Evolutionary conservation across 2,113 vertebrate species (phyloP), one percentile per base, ranked within the genome.

Genomic region (Lagopus leucura): DNA sequence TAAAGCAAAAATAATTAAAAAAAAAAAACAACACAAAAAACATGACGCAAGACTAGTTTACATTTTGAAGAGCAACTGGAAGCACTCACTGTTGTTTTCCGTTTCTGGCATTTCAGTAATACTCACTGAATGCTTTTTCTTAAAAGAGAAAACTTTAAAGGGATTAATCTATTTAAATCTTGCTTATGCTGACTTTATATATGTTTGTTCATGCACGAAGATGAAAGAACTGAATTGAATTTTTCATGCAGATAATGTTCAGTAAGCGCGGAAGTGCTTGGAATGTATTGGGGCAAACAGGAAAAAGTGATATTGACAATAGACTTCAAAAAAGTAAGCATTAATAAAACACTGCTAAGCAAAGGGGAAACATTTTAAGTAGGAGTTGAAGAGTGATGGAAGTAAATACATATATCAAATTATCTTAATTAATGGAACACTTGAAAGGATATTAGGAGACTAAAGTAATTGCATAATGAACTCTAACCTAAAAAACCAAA

Each of bases 351-450:
- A 87, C 21, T 87, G 25, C 8, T 52, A 91, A 54, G 61, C 13
- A 75, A 45, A 89, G 13, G 48, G n/a, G 38, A 93, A 94, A 87
- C 21, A 79, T 54, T 91, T 69, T 71, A 88, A 90, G 86, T 63
- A 74, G 8, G 19, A 91, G 10, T 71, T 34, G 11, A 5, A 89
- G 36, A 85, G 43, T 60, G 42, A 9, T 71, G 14, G 14, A 90
- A 80, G 65, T 55, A 93, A 91, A 90, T 67, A 19, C 67, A 64
- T 91, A 78, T 82, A 83, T 77, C n/a, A 86, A 93, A 94, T 93
- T 70, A 91, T 57, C 45, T 90, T 94, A 76, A 94, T 91, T 94
- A 92, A 83, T 3, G 17, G 69, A 80, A 82, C 38, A 86, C 60
- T 93, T 86, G 36, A 89, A 82, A 76, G 17, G 43, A 34, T 67